phyloP scores from a whole-genome alignment of 2,113 vertebrate species.

The Elgaria multicarinata region DNA sequence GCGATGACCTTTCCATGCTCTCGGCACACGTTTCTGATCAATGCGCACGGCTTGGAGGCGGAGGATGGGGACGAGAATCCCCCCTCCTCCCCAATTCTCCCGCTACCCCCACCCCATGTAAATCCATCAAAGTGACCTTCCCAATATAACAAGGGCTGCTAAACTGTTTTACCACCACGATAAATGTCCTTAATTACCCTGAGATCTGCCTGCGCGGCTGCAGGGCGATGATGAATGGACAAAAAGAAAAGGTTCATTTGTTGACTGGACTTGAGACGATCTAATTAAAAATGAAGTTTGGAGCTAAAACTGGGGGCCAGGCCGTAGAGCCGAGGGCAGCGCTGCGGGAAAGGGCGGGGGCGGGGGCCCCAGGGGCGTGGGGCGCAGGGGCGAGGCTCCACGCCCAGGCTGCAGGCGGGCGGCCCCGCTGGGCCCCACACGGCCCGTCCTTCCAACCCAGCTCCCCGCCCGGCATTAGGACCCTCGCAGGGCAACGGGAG shows the following conservation, averaged over 20 bases:
- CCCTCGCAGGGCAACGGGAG: background rate
- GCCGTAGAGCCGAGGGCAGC: too few relatives aligned
- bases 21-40: background rate
- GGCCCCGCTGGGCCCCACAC: too few relatives aligned
- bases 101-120: accelerated
- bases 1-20: conserved; percentile 4
- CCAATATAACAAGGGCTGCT: conserved; percentile 32
- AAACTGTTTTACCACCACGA: conserved; percentile 62
- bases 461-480: too few relatives aligned
- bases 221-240: background rate
- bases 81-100: background rate
- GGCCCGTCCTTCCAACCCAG: too few relatives aligned
- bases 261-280: conserved; percentile 5
- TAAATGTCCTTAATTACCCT: conserved; percentile 67
- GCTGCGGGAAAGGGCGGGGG: background rate
- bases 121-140: conserved; percentile 54
- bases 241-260: background rate
- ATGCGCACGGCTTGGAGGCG: background rate
- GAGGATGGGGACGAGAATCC: too few relatives aligned
- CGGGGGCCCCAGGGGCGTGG: too few relatives aligned
- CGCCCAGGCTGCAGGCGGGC: background rate
- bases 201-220: conserved; percentile 23
- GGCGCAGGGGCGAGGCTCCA: background rate
- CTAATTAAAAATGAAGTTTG: conserved; percentile 7
- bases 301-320: background rate